phyloP scores from a whole-genome alignment of 2,113 vertebrate genomes.

The Xiphorhynchus elegans region DNA sequence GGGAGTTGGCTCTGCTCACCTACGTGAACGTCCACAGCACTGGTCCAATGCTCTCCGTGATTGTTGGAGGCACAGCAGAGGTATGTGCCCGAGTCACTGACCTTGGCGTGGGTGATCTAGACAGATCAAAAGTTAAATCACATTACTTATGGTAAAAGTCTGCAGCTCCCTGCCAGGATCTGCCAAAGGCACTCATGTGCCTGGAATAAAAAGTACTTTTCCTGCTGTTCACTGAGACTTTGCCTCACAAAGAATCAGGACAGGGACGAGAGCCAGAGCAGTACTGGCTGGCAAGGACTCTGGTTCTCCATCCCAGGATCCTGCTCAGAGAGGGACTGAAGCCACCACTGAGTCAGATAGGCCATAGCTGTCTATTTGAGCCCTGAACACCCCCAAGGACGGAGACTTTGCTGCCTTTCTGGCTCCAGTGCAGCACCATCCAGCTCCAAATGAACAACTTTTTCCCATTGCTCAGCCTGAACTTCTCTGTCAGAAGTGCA shows the following conservation, averaged over 20 bases:
- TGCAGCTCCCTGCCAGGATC: neutral
- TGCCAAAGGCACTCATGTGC: rapidly evolving
- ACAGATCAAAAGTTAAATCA: neutral
- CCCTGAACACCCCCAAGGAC: neutral
- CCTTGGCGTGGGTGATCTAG: constrained; percentile 31
- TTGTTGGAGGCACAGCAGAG: constrained; percentile 83
- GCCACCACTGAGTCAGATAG: neutral
- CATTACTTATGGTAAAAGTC: neutral
- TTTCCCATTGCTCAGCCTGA: neutral
- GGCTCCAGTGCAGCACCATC: neutral
- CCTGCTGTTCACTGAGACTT: neutral
- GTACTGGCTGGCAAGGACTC: neutral
- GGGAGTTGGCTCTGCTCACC: constrained; percentile 59
- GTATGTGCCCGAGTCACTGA: constrained; percentile 72
- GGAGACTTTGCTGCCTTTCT: neutral
- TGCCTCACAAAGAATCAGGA: neutral
- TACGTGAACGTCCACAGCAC: constrained; percentile 75
- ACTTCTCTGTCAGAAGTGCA: neutral
- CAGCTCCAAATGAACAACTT: neutral
- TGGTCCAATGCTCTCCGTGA: constrained; percentile 80
- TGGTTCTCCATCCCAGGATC: neutral
- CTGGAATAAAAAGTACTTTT: neutral
- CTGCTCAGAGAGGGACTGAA: neutral
- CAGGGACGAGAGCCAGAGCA: neutral
- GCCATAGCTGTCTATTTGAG: neutral